Percentiles rank a stretch among this genome's conserved stretches.
These are phyloP conservation scores for Oscheius sp. DNA, from an alignment of 2,888 invertebrate species.

Conservation along the genomic window DNA sequence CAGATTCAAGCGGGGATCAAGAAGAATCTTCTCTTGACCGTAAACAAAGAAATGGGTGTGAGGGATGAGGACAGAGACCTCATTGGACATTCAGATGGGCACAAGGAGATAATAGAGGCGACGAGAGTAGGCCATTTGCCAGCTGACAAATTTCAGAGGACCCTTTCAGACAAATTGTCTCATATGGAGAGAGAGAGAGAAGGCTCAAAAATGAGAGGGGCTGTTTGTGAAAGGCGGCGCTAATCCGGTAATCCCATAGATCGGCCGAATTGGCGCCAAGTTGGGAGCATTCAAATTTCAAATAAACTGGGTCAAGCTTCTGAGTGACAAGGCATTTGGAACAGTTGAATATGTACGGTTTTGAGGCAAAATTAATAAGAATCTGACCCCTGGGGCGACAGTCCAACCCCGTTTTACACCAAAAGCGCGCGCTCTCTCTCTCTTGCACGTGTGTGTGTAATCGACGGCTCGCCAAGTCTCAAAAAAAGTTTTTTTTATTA, in stretches of 20 bases:
- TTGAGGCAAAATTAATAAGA: constrained; percentile 19
- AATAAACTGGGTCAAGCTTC: background rate
- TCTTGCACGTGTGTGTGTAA: constrained; percentile 19
- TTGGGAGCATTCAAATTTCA: background rate
- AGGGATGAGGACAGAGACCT: constrained; percentile 1
- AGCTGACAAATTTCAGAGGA: constrained; percentile 29
- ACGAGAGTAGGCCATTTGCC: constrained; percentile 25
- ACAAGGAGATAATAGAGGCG: constrained; percentile 30
- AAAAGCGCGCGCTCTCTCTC: background rate
- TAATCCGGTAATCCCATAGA: constrained; percentile 15
- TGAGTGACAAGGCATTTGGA: background rate
- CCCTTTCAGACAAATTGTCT: constrained; percentile 22
- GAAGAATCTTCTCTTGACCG: background rate
- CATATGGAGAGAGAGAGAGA: background rate
- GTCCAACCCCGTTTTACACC: constrained; percentile 31
- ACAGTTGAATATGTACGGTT: background rate
- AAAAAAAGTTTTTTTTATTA: constrained; percentile 2
- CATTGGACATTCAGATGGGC: constrained; percentile 30
- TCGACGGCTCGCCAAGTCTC: constrained; percentile 15
- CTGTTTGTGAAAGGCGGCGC: background rate
- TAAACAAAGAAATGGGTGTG: constrained; percentile 14
- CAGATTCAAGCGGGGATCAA: background rate
- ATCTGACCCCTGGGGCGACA: constrained; percentile 30
- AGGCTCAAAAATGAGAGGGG: too few relatives aligned
- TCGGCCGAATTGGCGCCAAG: constrained; percentile 27